Conservation (phyloP, 1,140 invertebrate species). For the Antheraea pernyi region DNA sequence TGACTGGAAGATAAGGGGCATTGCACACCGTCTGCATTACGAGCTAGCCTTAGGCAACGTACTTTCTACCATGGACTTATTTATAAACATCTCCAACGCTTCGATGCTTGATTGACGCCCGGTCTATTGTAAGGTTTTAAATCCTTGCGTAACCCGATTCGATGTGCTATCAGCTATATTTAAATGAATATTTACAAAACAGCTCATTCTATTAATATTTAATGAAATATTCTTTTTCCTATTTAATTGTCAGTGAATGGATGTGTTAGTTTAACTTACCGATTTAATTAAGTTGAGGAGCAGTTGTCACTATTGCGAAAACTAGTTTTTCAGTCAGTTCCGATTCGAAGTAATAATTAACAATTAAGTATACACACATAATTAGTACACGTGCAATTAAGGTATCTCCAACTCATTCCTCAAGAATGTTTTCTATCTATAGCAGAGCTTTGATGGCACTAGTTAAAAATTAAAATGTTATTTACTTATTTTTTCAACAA, state of each 20-base stretch:
- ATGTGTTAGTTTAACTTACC: conserved; percentile 17
- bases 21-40: conserved; percentile 32
- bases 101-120: conserved; percentile 64
- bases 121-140: conserved; percentile 55
- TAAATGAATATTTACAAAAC: conserved; percentile 60
- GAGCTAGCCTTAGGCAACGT: conserved; percentile 44
- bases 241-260: conserved; percentile 71
- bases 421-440: no score
- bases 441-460: no score
- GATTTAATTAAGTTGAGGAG: no score
- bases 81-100: conserved; percentile 70
- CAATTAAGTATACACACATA: no score
- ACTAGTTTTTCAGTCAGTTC: no score
- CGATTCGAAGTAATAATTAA: no score
- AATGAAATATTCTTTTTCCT: conserved; percentile 69
- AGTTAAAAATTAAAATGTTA: no score
- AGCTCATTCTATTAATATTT: conserved; percentile 66
- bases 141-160: conserved; percentile 65
- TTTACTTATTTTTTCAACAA: no score
- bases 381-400: no score
- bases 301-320: no score
- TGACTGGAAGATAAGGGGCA: conserved; percentile 30
- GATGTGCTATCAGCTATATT: conserved; percentile 57
- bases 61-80: conserved; percentile 73
- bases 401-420: no score